A percentile compares a stretch with the other conserved stretches of the same genome.
These are phyloP conservation scores for Aegypius monachus DNA, from an alignment of 2,113 vertebrate species.

Conservation along the genomic window DNA sequence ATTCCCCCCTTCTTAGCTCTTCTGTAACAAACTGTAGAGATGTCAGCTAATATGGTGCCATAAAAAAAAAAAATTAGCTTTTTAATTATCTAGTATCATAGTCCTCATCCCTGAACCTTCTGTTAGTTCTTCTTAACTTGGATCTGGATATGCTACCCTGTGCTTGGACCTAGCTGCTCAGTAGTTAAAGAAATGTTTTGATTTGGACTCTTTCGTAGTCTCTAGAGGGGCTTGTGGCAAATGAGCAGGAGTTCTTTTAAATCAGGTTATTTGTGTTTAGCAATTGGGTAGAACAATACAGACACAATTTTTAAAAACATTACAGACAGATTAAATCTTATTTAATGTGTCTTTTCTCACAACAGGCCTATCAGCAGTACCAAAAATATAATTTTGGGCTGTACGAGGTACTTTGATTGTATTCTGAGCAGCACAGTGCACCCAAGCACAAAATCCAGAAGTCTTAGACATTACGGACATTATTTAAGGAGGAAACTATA, in stretches of 20 bases:
- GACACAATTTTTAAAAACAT: neutral
- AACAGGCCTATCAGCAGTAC: neutral
- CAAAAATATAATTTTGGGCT: neutral
- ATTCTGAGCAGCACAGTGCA: neutral
- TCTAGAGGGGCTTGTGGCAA: neutral
- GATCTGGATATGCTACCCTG: neutral
- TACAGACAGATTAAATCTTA: neutral
- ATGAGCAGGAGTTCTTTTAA: neutral
- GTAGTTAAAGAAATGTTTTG: neutral
- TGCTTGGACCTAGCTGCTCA: neutral
- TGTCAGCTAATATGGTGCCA: neutral
- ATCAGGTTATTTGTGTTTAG: neutral
- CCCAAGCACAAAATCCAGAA: too few species aligned
- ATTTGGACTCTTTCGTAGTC: neutral
- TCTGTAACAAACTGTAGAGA: neutral
- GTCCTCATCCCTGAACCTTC: neutral
- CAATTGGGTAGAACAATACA: neutral
- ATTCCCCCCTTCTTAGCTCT: neutral
- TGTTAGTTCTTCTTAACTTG: neutral
- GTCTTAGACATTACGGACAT: too few species aligned
- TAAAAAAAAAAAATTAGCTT: neutral
- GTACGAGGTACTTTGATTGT: neutral
- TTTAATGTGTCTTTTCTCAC: neutral
- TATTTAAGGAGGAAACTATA: too few species aligned
- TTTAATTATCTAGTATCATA: neutral